Percentiles rank a stretch among this genome's conserved stretches.
Evolutionary conservation across 2,113 vertebrate genomes (phyloP).

Genomic region (Lota lota): DNA sequence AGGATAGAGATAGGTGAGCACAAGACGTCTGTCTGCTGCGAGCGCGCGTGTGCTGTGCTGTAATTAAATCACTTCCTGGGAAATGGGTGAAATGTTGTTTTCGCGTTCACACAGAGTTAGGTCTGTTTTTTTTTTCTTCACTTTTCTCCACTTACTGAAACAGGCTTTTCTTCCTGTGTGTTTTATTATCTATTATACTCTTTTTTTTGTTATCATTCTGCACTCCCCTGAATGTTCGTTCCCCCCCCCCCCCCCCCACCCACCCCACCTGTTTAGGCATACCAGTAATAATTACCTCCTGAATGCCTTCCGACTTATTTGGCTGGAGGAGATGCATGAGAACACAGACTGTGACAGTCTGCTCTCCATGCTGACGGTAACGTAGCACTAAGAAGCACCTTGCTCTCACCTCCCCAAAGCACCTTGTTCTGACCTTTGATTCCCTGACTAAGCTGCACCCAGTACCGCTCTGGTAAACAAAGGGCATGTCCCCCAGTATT

Average conservation of each 20-base stretch:
- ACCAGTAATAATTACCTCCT: slow-evolving; percentile 99
- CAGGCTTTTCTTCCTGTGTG: not conserved
- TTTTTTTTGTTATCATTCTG: slow-evolving; percentile 29
- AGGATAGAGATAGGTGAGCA: slow-evolving; percentile 8
- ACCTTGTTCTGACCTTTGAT: slow-evolving; percentile 42
- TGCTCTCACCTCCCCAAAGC: not conserved
- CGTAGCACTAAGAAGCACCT: slow-evolving; percentile 62
- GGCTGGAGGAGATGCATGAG: slow-evolving; percentile 97
- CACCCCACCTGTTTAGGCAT: slow-evolving; percentile 84
- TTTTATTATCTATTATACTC: not conserved
- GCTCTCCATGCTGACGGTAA: slow-evolving; percentile 97
- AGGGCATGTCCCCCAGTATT: no score
- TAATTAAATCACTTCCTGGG: slow-evolving; percentile 9
- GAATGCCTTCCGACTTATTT: slow-evolving; percentile 92
- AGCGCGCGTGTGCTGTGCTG: not conserved
- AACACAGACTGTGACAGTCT: slow-evolving; percentile 95
- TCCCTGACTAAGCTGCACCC: slow-evolving; percentile 50
- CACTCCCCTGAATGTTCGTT: slow-evolving; percentile 39
- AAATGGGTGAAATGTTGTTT: not conserved
- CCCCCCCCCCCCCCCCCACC: slow-evolving; percentile 79
- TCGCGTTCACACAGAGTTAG: not conserved
- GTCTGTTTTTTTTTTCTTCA: not conserved
- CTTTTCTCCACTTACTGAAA: slow-evolving; percentile 11
- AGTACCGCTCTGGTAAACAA: no score
- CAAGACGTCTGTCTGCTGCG: not conserved